These are phyloP conservation scores for Heliconius aoede DNA, from an alignment of 2,888 invertebrate species.

Conservation along the genomic window DNA sequence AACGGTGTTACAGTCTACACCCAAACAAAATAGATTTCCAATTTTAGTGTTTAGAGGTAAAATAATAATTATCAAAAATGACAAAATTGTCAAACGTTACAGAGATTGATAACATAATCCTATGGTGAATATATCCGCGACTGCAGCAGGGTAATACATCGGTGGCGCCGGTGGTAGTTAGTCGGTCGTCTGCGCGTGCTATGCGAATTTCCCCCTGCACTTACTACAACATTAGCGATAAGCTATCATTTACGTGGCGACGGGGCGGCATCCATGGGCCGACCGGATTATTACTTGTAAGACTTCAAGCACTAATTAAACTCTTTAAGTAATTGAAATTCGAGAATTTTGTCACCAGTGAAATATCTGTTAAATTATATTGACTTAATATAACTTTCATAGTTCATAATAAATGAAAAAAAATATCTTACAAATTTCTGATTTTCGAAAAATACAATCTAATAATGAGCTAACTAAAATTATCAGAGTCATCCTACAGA, in stretches of 20 bases:
- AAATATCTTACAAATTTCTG: not conserved
- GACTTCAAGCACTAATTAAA: conserved; percentile 61
- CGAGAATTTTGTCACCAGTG: conserved; percentile 44
- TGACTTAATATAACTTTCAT: no score
- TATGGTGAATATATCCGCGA: conserved; percentile 66
- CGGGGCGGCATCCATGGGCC: conserved; percentile 67
- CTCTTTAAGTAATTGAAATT: conserved; percentile 51
- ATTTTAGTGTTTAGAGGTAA: not conserved
- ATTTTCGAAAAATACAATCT: not conserved
- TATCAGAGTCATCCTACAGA: conserved; percentile 40
- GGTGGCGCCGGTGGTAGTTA: conserved; percentile 73
- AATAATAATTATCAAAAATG: conserved; percentile 17
- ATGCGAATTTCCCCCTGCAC: conserved; percentile 74
- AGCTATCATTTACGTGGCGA: conserved; percentile 79
- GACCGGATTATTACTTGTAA: conserved; percentile 60
- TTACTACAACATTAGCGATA: conserved; percentile 68
- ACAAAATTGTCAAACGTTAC: conserved; percentile 20
- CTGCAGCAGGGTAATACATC: conserved; percentile 69
- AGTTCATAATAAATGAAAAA: not conserved
- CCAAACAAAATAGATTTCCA: no score
- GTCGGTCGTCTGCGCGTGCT: conserved; percentile 74
- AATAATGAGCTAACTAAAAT: not conserved
- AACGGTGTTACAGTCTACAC: not conserved
- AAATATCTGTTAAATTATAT: not conserved
- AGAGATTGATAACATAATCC: conserved; percentile 54